Percentiles rank a stretch among this genome's conserved stretches.
phyloP scores from a whole-genome alignment of 2,888 invertebrate species.

The Caenorhabditis becei region DNA sequence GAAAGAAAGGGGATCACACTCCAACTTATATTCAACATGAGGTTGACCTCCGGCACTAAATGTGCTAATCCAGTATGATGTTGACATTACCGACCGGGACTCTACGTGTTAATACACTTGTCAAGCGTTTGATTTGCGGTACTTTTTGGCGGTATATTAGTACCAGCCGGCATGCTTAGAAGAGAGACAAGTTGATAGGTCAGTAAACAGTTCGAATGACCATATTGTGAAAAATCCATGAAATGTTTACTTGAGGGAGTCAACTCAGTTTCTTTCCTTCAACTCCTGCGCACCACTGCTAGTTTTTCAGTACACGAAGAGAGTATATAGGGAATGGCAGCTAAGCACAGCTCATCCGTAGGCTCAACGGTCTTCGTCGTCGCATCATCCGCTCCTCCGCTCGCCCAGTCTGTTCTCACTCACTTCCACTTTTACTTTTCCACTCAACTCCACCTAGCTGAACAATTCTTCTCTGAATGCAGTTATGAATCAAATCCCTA shows the following conservation, averaged over 20 bases:
- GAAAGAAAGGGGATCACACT: too few species aligned
- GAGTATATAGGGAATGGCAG: constrained; percentile 58
- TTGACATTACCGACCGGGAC: constrained; percentile 34
- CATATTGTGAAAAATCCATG: neutral
- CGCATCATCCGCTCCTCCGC: neutral
- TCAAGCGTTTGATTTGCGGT: constrained; percentile 35
- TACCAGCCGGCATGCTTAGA: constrained; percentile 20
- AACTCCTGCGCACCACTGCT: neutral
- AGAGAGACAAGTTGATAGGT: neutral
- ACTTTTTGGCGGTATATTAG: constrained; percentile 35
- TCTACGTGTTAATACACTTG: constrained; percentile 53
- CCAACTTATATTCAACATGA: neutral
- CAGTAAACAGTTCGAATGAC: constrained; percentile 1
- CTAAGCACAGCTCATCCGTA: constrained; percentile 65
- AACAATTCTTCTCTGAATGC: too few species aligned
- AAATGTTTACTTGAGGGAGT: neutral
- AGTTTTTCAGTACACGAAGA: neutral
- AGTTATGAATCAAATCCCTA: too few species aligned
- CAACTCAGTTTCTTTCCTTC: neutral
- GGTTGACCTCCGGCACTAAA: neutral
- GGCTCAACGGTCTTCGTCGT: constrained; percentile 57
- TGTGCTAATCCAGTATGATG: constrained; percentile 18
- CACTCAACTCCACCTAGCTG: constrained; percentile 4
- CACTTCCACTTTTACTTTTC: constrained; percentile 2
- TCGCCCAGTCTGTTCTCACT: neutral